Conservation (phyloP, 2,113 vertebrate genomes). For the Oxyruncus cristatus region DNA sequence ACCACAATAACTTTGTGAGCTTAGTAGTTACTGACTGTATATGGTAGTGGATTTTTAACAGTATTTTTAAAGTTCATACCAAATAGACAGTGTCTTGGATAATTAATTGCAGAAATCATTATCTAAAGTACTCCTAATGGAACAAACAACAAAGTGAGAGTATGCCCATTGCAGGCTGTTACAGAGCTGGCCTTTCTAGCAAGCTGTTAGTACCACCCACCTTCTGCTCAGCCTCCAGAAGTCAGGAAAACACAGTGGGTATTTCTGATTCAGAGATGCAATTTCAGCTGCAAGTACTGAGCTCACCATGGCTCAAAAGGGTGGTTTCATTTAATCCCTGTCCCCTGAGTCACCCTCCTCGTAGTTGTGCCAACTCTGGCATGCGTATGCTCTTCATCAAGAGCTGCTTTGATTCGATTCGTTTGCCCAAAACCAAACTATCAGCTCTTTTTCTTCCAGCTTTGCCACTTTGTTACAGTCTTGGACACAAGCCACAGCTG, state of each 20-base stretch:
- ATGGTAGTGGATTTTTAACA: background rate
- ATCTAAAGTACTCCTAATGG: background rate
- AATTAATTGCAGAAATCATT: background rate
- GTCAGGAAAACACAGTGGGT: background rate
- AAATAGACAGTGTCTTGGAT: background rate
- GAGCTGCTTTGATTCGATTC: background rate
- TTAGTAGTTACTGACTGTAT: background rate
- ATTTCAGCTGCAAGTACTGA: background rate
- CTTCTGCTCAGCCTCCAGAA: background rate
- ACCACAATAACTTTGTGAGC: background rate
- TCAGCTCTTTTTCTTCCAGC: background rate
- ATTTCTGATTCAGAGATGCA: background rate
- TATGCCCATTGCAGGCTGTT: background rate
- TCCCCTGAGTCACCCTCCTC: background rate
- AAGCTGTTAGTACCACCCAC: background rate
- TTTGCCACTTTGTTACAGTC: background rate
- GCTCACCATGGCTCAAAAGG: fast-evolving
- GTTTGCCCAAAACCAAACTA: background rate
- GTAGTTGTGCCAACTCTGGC: background rate
- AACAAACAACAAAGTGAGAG: background rate
- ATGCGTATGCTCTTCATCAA: background rate
- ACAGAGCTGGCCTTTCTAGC: background rate
- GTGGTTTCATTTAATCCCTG: background rate
- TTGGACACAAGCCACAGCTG: background rate
- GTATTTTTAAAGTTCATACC: background rate